A percentile compares a stretch with the other conserved stretches of the same genome.
phyloP scores from a whole-genome alignment of 1,140 invertebrate genomes.

The Semibalanus balanoides region DNA sequence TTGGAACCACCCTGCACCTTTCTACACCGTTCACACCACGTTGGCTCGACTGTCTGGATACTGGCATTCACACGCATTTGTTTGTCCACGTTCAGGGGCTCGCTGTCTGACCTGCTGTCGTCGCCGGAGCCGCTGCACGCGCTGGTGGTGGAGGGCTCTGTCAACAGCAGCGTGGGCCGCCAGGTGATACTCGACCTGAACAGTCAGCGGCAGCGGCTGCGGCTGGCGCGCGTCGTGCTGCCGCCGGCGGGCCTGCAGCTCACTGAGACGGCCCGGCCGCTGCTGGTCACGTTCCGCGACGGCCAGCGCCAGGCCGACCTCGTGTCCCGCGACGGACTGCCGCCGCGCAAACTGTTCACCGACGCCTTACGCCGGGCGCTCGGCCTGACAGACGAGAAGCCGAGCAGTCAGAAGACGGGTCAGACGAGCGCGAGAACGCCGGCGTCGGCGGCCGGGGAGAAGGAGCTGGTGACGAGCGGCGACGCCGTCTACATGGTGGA shows the following conservation, averaged over 20 bases:
- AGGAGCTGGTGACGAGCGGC: neutral
- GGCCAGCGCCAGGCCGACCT: neutral
- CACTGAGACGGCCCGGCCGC: neutral
- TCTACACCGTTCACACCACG: too few species aligned
- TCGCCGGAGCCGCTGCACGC: neutral
- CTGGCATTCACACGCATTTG: neutral
- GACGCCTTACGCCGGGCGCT: neutral
- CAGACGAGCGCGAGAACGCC: neutral
- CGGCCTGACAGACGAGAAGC: neutral
- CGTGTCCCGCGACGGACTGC: neutral
- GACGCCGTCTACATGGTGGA: conserved; percentile 62
- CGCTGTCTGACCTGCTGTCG: neutral
- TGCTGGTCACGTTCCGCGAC: neutral
- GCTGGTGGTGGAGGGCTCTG: neutral
- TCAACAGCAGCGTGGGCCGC: neutral
- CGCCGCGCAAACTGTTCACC: neutral
- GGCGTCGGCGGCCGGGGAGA: neutral
- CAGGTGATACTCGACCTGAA: neutral
- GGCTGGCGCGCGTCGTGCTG: neutral
- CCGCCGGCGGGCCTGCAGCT: neutral
- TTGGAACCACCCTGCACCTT: too few species aligned
- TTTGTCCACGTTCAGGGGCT: neutral
- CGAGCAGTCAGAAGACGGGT: too few species aligned
- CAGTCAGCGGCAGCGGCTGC: neutral
- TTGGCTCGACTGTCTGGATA: too few species aligned